Evolutionary conservation across 2,797 vertebrate species (phyloP).

Genomic region (Calcarius lapponicus): DNA sequence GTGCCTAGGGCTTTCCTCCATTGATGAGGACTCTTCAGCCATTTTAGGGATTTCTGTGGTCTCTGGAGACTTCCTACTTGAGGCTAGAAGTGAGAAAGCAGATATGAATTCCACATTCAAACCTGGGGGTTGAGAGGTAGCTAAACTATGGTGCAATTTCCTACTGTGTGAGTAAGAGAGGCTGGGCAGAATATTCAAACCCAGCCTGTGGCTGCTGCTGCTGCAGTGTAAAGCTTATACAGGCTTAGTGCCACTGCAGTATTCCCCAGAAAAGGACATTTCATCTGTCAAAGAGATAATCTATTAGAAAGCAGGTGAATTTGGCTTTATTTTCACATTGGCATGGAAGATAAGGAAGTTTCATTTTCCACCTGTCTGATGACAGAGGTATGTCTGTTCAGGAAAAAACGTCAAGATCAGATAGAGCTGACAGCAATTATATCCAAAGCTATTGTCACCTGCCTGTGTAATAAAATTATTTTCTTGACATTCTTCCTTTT

Average conservation of each 20-base stretch:
- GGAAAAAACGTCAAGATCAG: not conserved
- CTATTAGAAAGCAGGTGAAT: not conserved
- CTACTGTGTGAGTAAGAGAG: not conserved
- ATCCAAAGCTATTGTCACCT: not conserved
- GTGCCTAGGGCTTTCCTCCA: not conserved
- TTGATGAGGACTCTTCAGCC: not conserved
- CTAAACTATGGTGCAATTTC: not conserved
- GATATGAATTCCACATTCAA: not conserved
- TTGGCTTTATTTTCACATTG: not conserved
- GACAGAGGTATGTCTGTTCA: not conserved
- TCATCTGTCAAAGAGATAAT: not conserved
- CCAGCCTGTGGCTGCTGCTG: not conserved
- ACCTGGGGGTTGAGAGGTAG: not conserved
- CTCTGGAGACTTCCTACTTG: not conserved
- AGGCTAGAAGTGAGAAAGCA: not conserved
- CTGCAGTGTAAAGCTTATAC: not conserved
- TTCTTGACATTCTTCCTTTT: not conserved
- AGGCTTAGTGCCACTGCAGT: not conserved
- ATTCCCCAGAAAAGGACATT: not conserved
- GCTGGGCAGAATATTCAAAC: not conserved
- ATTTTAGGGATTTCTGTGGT: constrained; percentile 45
- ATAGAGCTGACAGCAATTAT: not conserved
- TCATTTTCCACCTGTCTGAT: not conserved
- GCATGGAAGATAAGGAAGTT: not conserved
- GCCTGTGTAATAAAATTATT: not conserved